A percentile compares a stretch with the other conserved stretches of the same genome.
Evolutionary conservation across 2,113 vertebrate genomes (phyloP).

Genomic region (Passer montanus): DNA sequence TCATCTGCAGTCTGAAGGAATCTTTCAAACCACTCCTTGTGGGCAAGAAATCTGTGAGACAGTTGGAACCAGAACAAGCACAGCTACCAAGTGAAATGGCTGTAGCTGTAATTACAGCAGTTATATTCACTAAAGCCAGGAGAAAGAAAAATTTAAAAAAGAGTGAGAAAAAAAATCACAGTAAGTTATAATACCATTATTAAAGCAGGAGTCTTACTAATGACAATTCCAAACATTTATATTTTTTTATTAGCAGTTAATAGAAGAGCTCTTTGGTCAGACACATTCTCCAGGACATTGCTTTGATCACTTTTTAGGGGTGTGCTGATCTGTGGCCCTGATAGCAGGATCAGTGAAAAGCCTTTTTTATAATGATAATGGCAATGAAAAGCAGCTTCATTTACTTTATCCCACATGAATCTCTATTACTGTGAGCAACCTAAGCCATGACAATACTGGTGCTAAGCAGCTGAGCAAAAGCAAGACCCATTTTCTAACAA

Average conservation of each 20-base stretch:
- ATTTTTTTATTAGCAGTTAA: not conserved
- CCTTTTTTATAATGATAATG: not conserved
- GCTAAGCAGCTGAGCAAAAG: not conserved
- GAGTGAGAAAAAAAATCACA: too few species aligned
- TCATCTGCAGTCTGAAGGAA: not conserved
- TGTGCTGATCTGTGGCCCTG: not conserved
- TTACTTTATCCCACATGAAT: conserved; percentile 18
- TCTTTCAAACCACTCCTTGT: not conserved
- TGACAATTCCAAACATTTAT: not conserved
- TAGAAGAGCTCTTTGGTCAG: not conserved
- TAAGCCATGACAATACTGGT: not conserved
- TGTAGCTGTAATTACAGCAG: not conserved
- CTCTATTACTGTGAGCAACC: conserved; percentile 16
- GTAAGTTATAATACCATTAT: not conserved
- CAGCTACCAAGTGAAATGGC: not conserved
- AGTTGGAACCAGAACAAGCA: not conserved
- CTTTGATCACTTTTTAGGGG: not conserved
- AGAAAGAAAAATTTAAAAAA: not conserved
- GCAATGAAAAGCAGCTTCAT: conserved; percentile 1
- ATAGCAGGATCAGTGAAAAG: not conserved
- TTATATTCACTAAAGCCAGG: not conserved
- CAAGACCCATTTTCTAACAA: not conserved
- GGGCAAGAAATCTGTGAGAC: not conserved
- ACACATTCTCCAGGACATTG: not conserved
- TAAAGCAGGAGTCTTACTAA: not conserved